A percentile compares a stretch with the other conserved stretches of the same genome.
These are phyloP conservation scores for Balanococcus diminutus DNA, from an alignment of 2,888 invertebrate species.

Conservation along the genomic window DNA sequence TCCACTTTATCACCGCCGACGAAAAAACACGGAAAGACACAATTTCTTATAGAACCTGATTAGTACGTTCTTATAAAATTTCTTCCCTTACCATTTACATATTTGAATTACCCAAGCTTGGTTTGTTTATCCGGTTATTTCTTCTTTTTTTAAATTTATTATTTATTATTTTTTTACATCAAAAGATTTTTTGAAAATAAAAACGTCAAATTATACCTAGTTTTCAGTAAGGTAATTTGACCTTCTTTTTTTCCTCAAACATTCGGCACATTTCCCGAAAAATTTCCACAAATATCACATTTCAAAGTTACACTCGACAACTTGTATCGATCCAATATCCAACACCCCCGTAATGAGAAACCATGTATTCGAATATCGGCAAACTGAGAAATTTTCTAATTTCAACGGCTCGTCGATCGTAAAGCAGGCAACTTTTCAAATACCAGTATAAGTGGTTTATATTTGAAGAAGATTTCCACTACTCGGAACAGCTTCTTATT, in stretches of 20 bases:
- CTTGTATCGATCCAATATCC: not conserved
- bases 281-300: not conserved
- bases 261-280: conserved; percentile 1
- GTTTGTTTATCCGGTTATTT: not conserved
- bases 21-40: not conserved
- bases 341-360: not conserved
- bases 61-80: conserved; percentile 2
- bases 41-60: conserved; percentile 15
- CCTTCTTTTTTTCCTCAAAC: not conserved
- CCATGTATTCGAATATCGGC: not conserved
- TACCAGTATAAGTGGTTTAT: conserved; percentile 26
- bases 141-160: not conserved
- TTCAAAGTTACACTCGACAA: not conserved
- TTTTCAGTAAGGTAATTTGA: not conserved
- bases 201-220: not conserved
- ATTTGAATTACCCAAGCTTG: conserved; percentile 11
- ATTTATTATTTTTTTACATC: not conserved
- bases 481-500: not conserved
- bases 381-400: conserved; percentile 7
- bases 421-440: conserved; percentile 27
- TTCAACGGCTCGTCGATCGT: conserved; percentile 31
- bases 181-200: not conserved
- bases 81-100: conserved; percentile 16
- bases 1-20: conserved; percentile 10
- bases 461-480: not conserved